Conservation (phyloP, 2,113 vertebrate genomes). For the Burhinus bistriatus region DNA sequence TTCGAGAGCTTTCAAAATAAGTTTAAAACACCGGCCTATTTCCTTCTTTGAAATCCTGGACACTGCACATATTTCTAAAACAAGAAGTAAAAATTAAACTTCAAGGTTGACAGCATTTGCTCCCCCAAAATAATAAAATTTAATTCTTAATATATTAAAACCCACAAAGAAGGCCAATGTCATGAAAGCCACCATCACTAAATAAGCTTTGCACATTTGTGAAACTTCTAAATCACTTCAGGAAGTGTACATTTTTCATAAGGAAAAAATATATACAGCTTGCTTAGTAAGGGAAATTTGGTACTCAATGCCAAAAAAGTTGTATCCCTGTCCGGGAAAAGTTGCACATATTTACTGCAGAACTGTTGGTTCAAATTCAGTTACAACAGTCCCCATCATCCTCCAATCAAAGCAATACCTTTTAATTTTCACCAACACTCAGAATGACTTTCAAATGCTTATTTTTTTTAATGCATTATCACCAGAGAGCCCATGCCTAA, state of each 20-base stretch:
- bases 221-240: not conserved
- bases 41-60: constrained; percentile 99
- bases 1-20: constrained; percentile 97
- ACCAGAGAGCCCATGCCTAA: not conserved
- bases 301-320: not conserved
- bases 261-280: not conserved
- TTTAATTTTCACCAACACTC: not conserved
- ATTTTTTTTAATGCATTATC: not conserved
- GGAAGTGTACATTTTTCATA: not conserved
- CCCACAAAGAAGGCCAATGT: not conserved
- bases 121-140: not conserved
- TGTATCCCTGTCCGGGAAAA: not conserved
- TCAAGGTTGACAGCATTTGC: not conserved
- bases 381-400: not conserved
- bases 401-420: not conserved
- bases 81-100: not conserved
- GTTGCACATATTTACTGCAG: not conserved
- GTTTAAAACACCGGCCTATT: constrained; percentile 97
- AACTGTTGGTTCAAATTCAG: not conserved
- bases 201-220: not conserved
- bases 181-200: not conserved
- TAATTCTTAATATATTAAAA: not conserved
- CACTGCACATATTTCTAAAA: constrained; percentile 95
- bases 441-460: not conserved
- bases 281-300: not conserved